Conservation (phyloP, 2,888 invertebrate species). For the Rotaria macrura region DNA sequence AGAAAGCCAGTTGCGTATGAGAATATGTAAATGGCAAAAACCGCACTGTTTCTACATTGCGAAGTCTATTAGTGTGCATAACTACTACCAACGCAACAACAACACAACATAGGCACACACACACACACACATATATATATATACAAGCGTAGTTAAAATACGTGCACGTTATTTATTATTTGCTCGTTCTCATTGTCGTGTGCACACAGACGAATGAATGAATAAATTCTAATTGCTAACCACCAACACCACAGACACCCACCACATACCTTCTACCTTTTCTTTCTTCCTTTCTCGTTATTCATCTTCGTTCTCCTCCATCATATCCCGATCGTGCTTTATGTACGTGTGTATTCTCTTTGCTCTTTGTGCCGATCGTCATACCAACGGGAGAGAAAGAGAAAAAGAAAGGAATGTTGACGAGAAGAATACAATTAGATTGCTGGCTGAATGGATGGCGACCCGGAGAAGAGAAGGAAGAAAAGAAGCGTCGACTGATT, state of each 20-base stretch:
- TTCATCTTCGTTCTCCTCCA: neutral
- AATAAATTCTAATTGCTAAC: slow-evolving; percentile 11
- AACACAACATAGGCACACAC: neutral
- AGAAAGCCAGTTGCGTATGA: neutral
- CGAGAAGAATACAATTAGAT: neutral
- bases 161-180: neutral
- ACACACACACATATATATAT: neutral
- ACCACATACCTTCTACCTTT: neutral
- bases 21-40: neutral
- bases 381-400: neutral
- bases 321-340: neutral
- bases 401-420: neutral
- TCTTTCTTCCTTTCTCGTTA: neutral
- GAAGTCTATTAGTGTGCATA: neutral
- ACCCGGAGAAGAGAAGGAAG: slow-evolving; percentile 2
- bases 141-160: neutral
- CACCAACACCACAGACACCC: neutral
- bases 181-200: neutral
- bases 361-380: neutral
- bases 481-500: slow-evolving; percentile 15
- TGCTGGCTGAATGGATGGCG: neutral
- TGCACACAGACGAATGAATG: neutral
- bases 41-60: neutral
- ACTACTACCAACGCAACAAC: neutral
- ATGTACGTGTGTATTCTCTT: neutral